A percentile compares a stretch with the other conserved stretches of the same genome.
phyloP scores from a whole-genome alignment of 2,888 invertebrate genomes.

The Diarsia dahlii region DNA sequence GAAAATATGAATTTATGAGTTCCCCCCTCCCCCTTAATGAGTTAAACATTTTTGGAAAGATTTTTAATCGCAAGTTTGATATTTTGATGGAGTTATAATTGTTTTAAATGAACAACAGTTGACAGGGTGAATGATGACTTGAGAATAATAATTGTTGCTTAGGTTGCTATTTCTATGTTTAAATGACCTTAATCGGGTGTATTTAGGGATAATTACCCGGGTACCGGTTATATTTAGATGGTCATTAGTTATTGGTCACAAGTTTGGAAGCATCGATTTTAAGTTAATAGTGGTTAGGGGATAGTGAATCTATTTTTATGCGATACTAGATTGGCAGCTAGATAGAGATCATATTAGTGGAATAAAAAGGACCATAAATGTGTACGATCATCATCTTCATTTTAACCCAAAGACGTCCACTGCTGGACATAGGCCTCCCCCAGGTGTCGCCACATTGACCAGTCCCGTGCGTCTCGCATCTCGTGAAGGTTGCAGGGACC shows the following conservation, averaged over 20 bases:
- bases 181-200: not conserved
- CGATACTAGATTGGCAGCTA: not conserved
- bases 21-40: slow-evolving; percentile 34
- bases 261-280: not conserved
- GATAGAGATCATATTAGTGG: too few species aligned
- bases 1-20: slow-evolving; percentile 53
- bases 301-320: not conserved
- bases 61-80: slow-evolving; percentile 50
- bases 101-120: slow-evolving; percentile 29
- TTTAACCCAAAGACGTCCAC: too few species aligned
- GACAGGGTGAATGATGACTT: slow-evolving; percentile 30
- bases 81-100: slow-evolving; percentile 44
- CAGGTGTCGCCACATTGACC: too few species aligned
- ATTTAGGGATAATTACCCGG: not conserved
- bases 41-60: slow-evolving; percentile 40
- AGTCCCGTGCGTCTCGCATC: too few species aligned
- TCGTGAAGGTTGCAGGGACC: too few species aligned
- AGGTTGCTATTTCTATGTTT: not conserved
- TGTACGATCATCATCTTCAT: too few species aligned
- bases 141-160: not conserved
- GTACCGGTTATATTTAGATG: not conserved
- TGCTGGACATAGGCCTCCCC: too few species aligned
- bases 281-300: not conserved
- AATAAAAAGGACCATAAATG: too few species aligned
- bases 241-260: slow-evolving; percentile 3